Evolutionary conservation across 2,888 invertebrate genomes (phyloP), one percentile per base, ranked within the genome.

Genomic region (Cerceris rybyensis): DNA sequence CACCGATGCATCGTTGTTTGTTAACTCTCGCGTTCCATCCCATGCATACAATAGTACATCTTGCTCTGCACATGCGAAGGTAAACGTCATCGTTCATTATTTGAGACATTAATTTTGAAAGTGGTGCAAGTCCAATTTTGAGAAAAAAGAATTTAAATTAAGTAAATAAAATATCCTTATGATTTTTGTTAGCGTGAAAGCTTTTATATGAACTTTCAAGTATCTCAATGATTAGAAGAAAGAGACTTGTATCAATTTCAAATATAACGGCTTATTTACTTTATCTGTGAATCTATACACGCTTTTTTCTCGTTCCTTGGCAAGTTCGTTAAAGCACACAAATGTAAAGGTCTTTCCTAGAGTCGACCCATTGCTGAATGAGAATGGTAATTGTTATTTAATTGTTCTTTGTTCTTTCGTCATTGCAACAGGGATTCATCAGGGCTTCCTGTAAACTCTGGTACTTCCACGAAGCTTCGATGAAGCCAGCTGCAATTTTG

Each of bases 11-110:
- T 81, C 83, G 70, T 76, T 80, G 73, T 77, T 87, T 72, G 75
- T 80, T 83, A 82, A 84, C 77, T 83, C 80, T 85, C 85, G 77
- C 76, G 68, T 80, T 84, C 83, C 87, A 84, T 80, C 84, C 85
- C 85, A 87, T 85, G 82, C 86, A 88, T 86, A 88, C 88, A 89
- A 87, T 87, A 86, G 86, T 81, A 86, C 90, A 82, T 82, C 86
- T 86, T 85, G 87, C 81, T 87, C 90, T 87, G 86, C 90, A 85
- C 88, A 82, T 67, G 83, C 85, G 79, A 90, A 91, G 91, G 91
- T 91, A 91, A 90, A 89, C 87, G 78, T 83, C 76, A 81, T 75
- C 74, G 83, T 78, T 83, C 82, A 85, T 73, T 82, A 83, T 82
- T 82, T 85, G 71, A 28, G 28, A 28, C 28, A 28, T 28, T 28